phyloP scores from a whole-genome alignment of 2,797 vertebrate species.

The Anolis apletophallus region DNA sequence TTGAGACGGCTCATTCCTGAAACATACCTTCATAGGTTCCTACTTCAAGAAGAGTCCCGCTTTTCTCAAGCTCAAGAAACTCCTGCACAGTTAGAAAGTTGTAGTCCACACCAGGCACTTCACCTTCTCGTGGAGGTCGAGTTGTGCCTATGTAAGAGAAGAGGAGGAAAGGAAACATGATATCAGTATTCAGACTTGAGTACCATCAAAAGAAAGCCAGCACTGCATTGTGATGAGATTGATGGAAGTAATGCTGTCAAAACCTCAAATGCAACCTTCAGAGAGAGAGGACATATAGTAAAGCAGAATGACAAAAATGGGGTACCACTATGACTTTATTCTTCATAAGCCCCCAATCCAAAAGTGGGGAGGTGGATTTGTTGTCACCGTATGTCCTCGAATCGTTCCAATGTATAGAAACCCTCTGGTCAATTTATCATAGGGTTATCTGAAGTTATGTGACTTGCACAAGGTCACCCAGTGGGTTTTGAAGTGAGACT shows the following conservation, averaged over 20 bases:
- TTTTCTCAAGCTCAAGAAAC: conserved; percentile 92
- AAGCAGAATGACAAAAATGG: background rate
- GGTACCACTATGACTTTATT: background rate
- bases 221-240: background rate
- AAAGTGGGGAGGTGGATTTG: no score
- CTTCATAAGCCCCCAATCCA: background rate
- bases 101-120: conserved; percentile 97
- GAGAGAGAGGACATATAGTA: background rate
- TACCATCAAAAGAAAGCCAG: conserved; percentile 15
- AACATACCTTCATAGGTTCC: conserved; percentile 95
- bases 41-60: conserved; percentile 94
- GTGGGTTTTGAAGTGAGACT: no score
- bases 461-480: no score
- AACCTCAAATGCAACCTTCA: background rate
- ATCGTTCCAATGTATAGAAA: no score
- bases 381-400: no score
- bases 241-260: background rate
- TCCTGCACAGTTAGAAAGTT: conserved; percentile 95
- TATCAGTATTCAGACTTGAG: background rate
- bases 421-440: no score
- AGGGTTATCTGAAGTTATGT: no score
- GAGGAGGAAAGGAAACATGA: background rate
- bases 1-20: fast-evolving
- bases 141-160: conserved; percentile 90
- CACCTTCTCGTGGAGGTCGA: conserved; percentile 92